Conservation (phyloP, 2,888 invertebrate genomes). For the Acleris literana region DNA sequence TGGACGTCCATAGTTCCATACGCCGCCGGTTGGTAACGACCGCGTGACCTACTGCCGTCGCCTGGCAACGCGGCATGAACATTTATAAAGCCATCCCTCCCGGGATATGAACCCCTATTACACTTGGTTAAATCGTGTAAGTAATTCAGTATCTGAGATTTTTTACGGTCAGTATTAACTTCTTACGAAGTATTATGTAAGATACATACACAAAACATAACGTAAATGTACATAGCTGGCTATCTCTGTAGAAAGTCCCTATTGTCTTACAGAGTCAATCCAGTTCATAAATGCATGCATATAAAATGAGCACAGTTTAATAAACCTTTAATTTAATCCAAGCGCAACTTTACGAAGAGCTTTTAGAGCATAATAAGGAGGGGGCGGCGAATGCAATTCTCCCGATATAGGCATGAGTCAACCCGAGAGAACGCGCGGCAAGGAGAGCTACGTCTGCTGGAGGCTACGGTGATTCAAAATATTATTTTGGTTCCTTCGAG, state of each 20-base stretch:
- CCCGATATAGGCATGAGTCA: conserved; percentile 40
- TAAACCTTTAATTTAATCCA: conserved; percentile 28
- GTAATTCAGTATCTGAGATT: background rate
- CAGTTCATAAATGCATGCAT: background rate
- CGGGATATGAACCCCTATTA: conserved; percentile 13
- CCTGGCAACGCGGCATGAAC: conserved; percentile 48
- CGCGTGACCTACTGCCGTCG: conserved; percentile 51
- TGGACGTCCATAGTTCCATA: conserved; percentile 36
- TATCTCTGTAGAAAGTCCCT: too few species aligned
- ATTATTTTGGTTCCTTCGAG: background rate
- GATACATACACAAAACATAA: background rate
- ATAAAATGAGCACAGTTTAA: background rate
- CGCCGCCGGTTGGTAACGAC: conserved; percentile 40
- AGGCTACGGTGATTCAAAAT: background rate
- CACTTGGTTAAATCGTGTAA: background rate
- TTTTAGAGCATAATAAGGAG: conserved; percentile 7
- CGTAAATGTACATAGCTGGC: too few species aligned
- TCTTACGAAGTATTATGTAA: background rate
- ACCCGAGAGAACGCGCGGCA: conserved; percentile 12
- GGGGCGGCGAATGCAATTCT: conserved; percentile 21
- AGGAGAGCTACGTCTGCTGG: conserved; percentile 1
- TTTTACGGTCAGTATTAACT: too few species aligned
- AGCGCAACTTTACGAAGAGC: conserved; percentile 6
- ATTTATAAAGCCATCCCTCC: conserved; percentile 34
- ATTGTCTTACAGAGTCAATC: too few species aligned